Evolutionary conservation across 2,797 vertebrate species (phyloP).

Genomic region (Sebastes oblongus): DNA sequence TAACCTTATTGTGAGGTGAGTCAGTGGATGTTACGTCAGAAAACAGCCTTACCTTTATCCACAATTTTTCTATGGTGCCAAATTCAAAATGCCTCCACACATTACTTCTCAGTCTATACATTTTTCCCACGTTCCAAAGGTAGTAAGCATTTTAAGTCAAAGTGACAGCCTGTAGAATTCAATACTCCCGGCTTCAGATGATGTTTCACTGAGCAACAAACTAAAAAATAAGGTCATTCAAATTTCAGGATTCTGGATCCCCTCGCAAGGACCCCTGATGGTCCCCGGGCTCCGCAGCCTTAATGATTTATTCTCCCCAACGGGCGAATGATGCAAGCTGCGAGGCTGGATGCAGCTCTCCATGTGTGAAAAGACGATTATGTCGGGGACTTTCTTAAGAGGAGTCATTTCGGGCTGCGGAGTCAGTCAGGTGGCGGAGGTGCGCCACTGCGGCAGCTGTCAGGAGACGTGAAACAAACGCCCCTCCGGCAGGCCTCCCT

Average conservation of each 20-base stretch:
- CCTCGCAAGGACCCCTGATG: not conserved
- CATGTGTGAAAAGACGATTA: slow-evolving; percentile 1
- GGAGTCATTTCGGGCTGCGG: slow-evolving; percentile 7
- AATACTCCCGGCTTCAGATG: not conserved
- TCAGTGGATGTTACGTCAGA: not conserved
- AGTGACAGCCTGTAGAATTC: not conserved
- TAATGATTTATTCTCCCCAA: slow-evolving; percentile 37
- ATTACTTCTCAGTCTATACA: not conserved
- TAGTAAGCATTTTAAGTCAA: not conserved
- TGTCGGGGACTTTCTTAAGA: slow-evolving; percentile 1
- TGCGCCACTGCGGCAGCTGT: slow-evolving; percentile 66
- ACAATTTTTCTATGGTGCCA: not conserved
- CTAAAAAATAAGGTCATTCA: not conserved
- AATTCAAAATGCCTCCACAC: not conserved
- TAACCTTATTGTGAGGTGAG: not conserved
- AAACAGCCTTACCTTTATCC: not conserved
- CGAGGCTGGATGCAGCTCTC: slow-evolving; percentile 19
- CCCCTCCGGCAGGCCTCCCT: slow-evolving; percentile 25
- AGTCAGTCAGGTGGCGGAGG: slow-evolving; percentile 50
- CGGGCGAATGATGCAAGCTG: slow-evolving; percentile 3
- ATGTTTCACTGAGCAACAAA: slow-evolving; percentile 6
- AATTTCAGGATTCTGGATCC: slow-evolving; percentile 3
- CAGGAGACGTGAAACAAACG: slow-evolving; percentile 47
- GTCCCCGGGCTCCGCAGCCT: not conserved
- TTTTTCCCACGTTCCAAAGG: not conserved